Conservation (phyloP, 2,797 vertebrate genomes). For the Pantherophis alleghaniensis region DNA sequence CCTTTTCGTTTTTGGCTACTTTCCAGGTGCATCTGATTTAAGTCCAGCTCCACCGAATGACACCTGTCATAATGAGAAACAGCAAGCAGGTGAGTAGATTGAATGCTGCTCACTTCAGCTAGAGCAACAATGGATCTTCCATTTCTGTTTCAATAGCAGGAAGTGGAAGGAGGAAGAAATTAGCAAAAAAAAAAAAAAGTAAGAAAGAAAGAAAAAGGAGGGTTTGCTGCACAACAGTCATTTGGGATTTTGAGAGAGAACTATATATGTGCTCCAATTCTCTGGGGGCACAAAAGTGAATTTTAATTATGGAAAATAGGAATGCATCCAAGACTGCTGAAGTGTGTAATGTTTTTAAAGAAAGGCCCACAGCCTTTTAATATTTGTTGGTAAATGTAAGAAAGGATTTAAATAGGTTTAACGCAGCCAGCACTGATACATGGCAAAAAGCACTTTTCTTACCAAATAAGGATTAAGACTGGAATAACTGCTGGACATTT, state of each 20-base stretch:
- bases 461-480: slow-evolving; percentile 17
- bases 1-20: slow-evolving; percentile 86
- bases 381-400: slow-evolving; percentile 13
- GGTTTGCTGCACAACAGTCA: slow-evolving; percentile 10
- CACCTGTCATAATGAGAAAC: slow-evolving; percentile 71
- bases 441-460: slow-evolving; percentile 1
- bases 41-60: slow-evolving; percentile 83
- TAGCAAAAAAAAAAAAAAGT: background rate
- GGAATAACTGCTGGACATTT: slow-evolving; percentile 46
- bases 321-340: slow-evolving; percentile 27
- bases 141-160: background rate
- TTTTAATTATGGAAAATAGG: slow-evolving; percentile 21
- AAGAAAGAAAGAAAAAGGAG: background rate
- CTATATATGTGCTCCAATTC: slow-evolving; percentile 2
- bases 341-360: slow-evolving; percentile 20
- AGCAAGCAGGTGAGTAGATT: background rate
- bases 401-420: slow-evolving; percentile 29
- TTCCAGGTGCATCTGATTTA: slow-evolving; percentile 70
- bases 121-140: background rate
- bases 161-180: background rate
- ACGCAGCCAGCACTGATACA: slow-evolving; percentile 17
- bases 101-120: background rate
- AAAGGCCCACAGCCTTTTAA: slow-evolving; percentile 7
- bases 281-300: slow-evolving; percentile 3
- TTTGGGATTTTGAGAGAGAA: slow-evolving; percentile 29